Base-by-base conservation (phyloP, 2,888 invertebrate species). In the Andrena dorsata region DNA sequence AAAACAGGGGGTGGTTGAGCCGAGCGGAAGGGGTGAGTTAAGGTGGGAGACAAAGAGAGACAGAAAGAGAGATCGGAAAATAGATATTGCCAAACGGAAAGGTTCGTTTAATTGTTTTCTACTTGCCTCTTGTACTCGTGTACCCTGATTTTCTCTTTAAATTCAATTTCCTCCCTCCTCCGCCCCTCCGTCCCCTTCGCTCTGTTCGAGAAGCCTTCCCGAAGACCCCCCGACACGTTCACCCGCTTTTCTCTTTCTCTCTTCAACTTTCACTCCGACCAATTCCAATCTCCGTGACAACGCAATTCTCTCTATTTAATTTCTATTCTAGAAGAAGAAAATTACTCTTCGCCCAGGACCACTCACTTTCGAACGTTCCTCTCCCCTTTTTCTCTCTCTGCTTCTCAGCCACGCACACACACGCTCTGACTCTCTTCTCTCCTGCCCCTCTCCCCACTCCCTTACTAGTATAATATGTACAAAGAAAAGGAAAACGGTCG, bases 101-200 rank as follows among this genome's bases (percentile, higher is more conserved):
- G 13, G 10, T 35, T 8, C 53, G 47, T 58, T 74, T 64, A 56
- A 75, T 64, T 64, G 65, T 56, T 80, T 47, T 74, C 66, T 82
- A 84, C 85, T 83, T 80, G 75, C 79, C 77, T 70, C 79, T 71
- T 63, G 41, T 47, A 49, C 51, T 53, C 56, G 64, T 70, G 28
- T 61, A n/a, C 26, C 71, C 76, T 20, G 10, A 28, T 41, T 63
- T 41, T 80, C 47, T 69, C 30, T 53, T 51, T 68, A 60, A 70
- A 60, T 20, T 49, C 28, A 61, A 63, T 61, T 56, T 41, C 56
- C 23, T 23, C 56, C 56, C 56, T 53, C 26, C 23, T 65, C n/a
- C 61, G 30, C 60, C 53, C 51, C 63, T 28, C 4, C 20, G 16
- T 35, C 30, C 30, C 72, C 51, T 53, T 51, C 72, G 28, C 23